These are phyloP conservation scores for Rapana venosa DNA, from an alignment of 2,888 invertebrate species.

Conservation along the genomic window DNA sequence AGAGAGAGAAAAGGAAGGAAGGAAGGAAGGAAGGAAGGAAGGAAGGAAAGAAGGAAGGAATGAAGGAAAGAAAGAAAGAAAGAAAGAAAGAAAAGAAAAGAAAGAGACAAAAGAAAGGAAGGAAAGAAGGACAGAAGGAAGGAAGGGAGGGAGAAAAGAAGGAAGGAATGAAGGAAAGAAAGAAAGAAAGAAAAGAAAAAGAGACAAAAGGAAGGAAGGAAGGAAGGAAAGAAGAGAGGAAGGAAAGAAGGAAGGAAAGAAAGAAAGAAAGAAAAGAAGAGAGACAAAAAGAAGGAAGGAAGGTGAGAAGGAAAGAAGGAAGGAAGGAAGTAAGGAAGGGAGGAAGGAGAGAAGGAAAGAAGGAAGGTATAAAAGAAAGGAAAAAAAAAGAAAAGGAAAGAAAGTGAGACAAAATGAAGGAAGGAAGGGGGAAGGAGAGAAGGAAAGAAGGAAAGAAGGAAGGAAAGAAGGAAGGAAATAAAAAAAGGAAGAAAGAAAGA, in stretches of 20 bases:
- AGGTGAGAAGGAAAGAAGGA: too few relatives aligned
- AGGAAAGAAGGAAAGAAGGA: too few relatives aligned
- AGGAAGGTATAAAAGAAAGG: too few relatives aligned
- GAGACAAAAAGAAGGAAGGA: neutral
- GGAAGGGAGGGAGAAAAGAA: neutral
- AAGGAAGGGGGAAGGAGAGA: too few relatives aligned
- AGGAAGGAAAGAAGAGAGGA: neutral
- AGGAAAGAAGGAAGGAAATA: too few relatives aligned
- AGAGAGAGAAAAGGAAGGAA: neutral
- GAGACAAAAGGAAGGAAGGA: neutral
- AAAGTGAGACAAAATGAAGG: too few relatives aligned
- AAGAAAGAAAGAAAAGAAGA: neutral
- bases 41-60: neutral
- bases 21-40: neutral
- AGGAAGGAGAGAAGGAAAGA: too few relatives aligned
- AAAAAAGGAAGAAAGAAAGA: too few relatives aligned
- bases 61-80: neutral
- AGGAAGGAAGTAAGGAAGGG: too few relatives aligned
- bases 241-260: neutral
- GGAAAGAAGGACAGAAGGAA: neutral
- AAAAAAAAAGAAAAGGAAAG: too few relatives aligned
- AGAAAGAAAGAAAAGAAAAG: neutral
- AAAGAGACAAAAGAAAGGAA: neutral
- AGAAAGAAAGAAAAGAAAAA: neutral
- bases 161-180: neutral